These are phyloP conservation scores for Acleris laterana DNA, from an alignment of 2,888 invertebrate species.

Conservation along the genomic window DNA sequence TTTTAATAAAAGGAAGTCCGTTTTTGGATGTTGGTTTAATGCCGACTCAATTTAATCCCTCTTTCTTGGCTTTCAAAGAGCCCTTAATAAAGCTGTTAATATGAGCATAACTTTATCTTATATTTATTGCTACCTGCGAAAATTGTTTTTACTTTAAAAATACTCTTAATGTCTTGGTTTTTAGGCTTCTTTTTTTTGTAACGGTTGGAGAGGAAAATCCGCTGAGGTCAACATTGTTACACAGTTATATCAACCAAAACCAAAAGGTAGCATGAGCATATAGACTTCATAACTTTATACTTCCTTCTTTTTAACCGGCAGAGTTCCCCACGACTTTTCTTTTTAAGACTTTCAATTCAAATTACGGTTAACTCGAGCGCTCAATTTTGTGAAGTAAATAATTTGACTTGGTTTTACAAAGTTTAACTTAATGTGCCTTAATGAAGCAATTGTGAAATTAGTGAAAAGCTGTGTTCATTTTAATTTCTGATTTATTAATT, in stretches of 20 bases:
- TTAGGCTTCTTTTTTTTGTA: conserved; percentile 5
- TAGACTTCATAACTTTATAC: too few relatives aligned
- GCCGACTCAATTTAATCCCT: conserved; percentile 10
- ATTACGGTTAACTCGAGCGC: neutral
- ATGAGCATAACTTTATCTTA: conserved; percentile 8
- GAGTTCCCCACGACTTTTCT: neutral
- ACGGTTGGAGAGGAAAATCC: neutral
- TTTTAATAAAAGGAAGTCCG: conserved; percentile 3
- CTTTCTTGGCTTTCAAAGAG: conserved; percentile 10
- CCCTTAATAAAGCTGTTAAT: conserved; percentile 16
- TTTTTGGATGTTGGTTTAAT: neutral
- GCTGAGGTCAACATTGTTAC: neutral
- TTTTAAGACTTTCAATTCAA: neutral
- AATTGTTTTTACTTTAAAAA: neutral
- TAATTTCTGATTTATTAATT: conserved; percentile 18
- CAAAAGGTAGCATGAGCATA: too few relatives aligned
- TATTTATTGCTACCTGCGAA: conserved; percentile 3
- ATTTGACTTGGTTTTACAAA: neutral
- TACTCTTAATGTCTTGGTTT: neutral
- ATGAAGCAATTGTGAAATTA: conserved; percentile 3
- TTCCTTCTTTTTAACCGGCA: too few relatives aligned
- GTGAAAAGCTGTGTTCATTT: too few relatives aligned
- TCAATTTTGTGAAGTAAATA: neutral
- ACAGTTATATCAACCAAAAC: too few relatives aligned
- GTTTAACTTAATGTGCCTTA: neutral